Evolutionary conservation across 2,888 invertebrate genomes (phyloP).

Genomic region (Hirtodrosophila duncani): DNA sequence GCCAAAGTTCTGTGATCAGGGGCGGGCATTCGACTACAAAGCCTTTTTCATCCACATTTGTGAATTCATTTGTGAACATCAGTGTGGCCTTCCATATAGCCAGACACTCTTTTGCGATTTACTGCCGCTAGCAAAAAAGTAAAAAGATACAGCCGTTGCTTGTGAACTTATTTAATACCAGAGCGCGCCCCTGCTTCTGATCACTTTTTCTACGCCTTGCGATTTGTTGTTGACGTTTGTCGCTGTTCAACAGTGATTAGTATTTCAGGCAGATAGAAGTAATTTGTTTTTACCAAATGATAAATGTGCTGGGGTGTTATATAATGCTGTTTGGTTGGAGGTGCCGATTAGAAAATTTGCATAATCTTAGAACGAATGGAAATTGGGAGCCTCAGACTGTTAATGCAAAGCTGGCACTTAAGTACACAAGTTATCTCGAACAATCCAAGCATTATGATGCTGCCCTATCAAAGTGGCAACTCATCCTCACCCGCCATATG

Average conservation of each 20-base stretch:
- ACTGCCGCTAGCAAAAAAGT: no score
- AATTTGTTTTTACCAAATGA: slow-evolving; percentile 21
- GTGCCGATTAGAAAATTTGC: slow-evolving; percentile 1
- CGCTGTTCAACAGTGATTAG: slow-evolving; percentile 36
- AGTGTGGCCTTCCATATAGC: no score
- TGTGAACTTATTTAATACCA: no score
- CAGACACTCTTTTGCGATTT: no score
- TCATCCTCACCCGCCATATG: slow-evolving; percentile 10
- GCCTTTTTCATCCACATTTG: background rate
- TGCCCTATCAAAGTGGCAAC: slow-evolving; percentile 3
- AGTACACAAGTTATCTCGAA: background rate
- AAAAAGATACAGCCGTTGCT: no score
- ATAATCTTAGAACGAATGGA: background rate
- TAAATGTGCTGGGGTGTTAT: no score
- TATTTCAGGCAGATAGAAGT: slow-evolving; percentile 37
- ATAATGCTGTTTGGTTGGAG: no score
- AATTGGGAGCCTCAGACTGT: slow-evolving; percentile 2
- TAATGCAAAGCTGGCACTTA: slow-evolving; percentile 11
- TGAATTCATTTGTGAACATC: no score
- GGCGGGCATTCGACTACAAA: slow-evolving; percentile 1
- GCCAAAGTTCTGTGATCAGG: no score
- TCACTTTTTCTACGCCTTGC: no score
- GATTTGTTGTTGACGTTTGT: slow-evolving; percentile 12
- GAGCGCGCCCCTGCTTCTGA: no score
- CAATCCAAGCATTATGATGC: no score